A percentile compares a stretch with the other conserved stretches of the same genome.
phyloP scores from a whole-genome alignment of 2,113 vertebrate species.

The Boulengeromyrus knoepffleri region DNA sequence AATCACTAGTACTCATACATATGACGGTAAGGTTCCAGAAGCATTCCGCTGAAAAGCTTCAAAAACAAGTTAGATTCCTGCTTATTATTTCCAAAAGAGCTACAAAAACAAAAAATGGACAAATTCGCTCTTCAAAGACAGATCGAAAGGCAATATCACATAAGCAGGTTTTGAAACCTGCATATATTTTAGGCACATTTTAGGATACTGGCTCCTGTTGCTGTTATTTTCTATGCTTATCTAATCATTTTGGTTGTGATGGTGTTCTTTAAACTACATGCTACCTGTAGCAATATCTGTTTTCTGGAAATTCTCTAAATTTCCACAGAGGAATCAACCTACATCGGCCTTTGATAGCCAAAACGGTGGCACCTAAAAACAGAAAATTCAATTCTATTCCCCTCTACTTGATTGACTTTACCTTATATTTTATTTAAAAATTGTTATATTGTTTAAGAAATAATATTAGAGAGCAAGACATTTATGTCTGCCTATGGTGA shows the following conservation, averaged over 20 bases:
- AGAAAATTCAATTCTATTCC: not conserved
- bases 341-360: not conserved
- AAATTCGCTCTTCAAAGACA: not conserved
- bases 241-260: not conserved
- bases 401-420: not conserved
- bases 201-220: too few relatives aligned
- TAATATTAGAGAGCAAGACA: not conserved
- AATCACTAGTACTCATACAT: conserved; percentile 50
- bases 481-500: not conserved
- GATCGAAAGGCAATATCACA: not conserved
- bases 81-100: not conserved
- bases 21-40: conserved; percentile 57
- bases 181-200: not conserved
- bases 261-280: not conserved
- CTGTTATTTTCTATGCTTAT: not conserved
- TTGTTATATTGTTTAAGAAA: not conserved
- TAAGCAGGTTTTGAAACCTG: not conserved
- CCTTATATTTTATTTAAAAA: not conserved
- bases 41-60: not conserved
- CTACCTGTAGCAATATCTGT: not conserved
- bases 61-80: not conserved
- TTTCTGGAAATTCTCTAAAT: not conserved
- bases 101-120: not conserved
- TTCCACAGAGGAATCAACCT: not conserved
- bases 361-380: not conserved